Evolutionary conservation across 2,113 vertebrate genomes (phyloP).

Genomic region (Heterotis niloticus): DNA sequence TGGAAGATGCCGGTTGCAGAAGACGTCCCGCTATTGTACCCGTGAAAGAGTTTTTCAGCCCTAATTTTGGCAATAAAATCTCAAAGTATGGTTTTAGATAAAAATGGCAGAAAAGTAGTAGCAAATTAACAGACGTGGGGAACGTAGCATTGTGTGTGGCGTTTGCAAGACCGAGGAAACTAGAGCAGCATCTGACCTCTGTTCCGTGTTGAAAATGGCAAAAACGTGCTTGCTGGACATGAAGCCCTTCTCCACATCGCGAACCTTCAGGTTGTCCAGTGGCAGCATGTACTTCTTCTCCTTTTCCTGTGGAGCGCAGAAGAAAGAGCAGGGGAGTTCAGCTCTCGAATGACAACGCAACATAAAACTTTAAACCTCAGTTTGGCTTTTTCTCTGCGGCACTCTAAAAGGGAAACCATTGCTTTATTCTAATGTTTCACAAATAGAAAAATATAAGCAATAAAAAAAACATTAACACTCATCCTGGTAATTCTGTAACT

Average conservation of each 20-base stretch:
- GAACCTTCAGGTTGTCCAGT: too few species aligned
- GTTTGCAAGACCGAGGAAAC: too few species aligned
- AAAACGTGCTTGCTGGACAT: conserved; percentile 78
- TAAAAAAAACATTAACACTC: too few species aligned
- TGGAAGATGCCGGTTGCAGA: too few species aligned
- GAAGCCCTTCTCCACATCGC: too few species aligned
- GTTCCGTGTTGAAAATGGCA: conserved; percentile 78
- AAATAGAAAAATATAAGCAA: not conserved
- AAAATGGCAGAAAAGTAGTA: too few species aligned
- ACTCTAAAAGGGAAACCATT: not conserved
- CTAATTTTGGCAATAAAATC: not conserved
- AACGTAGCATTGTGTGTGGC: not conserved
- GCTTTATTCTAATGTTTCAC: not conserved
- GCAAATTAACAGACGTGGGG: not conserved
- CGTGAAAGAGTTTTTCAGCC: not conserved
- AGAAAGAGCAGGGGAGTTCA: conserved; percentile 19
- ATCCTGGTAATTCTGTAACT: too few species aligned
- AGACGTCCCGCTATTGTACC: not conserved
- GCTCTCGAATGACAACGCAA: not conserved
- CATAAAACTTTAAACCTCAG: too few species aligned
- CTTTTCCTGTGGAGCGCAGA: conserved; percentile 71
- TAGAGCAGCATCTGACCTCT: conserved; percentile 63
- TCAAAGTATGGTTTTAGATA: too few species aligned
- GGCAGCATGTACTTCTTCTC: conserved; percentile 92
- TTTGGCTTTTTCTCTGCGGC: not conserved